Evolutionary conservation across 2,888 invertebrate species (phyloP), one percentile per base, ranked within the genome.

Genomic region (Mylabris sibirica): DNA sequence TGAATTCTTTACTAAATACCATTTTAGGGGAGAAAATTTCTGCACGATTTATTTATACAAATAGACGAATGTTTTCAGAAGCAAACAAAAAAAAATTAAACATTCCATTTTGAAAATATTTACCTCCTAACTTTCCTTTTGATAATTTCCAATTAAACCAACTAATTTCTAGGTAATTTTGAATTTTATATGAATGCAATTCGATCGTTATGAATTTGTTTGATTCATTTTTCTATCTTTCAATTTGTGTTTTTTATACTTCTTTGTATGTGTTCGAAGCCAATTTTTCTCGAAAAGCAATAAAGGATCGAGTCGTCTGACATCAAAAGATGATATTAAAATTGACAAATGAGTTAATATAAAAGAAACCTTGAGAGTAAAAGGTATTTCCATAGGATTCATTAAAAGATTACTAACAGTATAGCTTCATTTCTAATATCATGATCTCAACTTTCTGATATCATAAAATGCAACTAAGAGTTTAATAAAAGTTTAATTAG

Each of bases 401-500:
- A 79, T 79, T 77, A 78, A 57, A 26, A 80, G 80, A 79, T 80
- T 78, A 77, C 74, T 71, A 30, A 72, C 71, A 24, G 57, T 57
- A 26, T 57, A 74, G 76, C 77, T 76, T 74, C 80, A 75, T 79
- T 78, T 75, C 79, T 76, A 79, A 79, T 80, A 77, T 74, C 76
- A 71, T 26, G 57, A 26, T 76, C 75, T 75, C 69, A 79, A 79
- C 77, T 79, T 78, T 74, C 75, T 75, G 78, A 79, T 80, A 81
- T 78, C 80, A 78, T 82, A 81, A 81, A 81, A 77, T 80, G 76
- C 78, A 79, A 77, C 76, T 77, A 77, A 74, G 73, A 77, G 76
- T 82, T 82, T 82, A 82, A 82, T 84, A 83, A 83, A 84, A 83
- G 81, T 84, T 84, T 83, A 83, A 84, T 84, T 83, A 82, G 80